Conservation (phyloP, 2,113 vertebrate genomes). For the Sapajus apella region DNA sequence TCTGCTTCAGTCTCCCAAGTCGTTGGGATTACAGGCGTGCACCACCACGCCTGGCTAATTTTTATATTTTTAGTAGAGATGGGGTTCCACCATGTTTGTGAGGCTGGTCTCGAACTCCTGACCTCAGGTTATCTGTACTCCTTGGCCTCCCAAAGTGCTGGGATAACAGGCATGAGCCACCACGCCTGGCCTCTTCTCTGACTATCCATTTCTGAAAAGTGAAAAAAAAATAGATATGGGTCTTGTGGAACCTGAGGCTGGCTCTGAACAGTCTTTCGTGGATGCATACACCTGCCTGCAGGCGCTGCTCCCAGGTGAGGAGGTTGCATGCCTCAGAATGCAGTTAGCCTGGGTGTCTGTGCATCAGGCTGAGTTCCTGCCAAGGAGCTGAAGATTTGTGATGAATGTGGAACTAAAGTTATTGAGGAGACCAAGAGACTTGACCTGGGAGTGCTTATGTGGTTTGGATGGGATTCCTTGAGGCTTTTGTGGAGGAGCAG, state of each 20-base stretch:
- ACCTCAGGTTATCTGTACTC: no score
- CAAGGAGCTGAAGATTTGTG: not conserved
- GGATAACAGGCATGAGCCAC: no score
- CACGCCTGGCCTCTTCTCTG: no score
- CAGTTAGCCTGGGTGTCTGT: not conserved
- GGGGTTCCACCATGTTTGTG: no score
- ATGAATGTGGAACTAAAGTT: not conserved
- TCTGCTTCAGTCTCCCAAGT: no score
- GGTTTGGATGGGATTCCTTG: not conserved
- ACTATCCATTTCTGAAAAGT: not conserved
- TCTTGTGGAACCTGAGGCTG: not conserved
- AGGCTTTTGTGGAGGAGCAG: not conserved
- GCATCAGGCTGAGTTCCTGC: no score
- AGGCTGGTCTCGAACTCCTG: no score
- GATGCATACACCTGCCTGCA: not conserved
- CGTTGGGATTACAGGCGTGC: no score
- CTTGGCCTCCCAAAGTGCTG: no score
- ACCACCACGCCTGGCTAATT: no score
- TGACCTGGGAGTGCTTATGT: accelerated
- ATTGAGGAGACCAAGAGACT: not conserved
- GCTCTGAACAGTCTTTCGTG: not conserved
- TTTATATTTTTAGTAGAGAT: no score
- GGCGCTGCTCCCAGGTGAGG: not conserved
- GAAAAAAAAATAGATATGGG: no score
- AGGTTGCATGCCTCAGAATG: not conserved